Conservation (phyloP, 1,140 invertebrate species). For the Drusus annulatus region DNA sequence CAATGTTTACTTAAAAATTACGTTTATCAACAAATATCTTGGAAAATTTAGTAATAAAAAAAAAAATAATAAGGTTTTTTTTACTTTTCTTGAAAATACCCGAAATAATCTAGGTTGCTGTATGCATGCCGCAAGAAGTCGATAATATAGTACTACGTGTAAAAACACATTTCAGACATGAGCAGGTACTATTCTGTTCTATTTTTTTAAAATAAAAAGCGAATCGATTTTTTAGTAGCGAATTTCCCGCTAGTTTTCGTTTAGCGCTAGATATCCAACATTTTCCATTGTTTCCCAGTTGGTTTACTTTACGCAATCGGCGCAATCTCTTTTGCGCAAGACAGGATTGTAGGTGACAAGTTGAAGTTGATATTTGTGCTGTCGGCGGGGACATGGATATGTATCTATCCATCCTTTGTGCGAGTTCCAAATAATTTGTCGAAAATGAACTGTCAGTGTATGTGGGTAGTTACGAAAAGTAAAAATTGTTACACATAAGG, state of each 20-base stretch:
- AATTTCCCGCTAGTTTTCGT: slow-evolving; percentile 25
- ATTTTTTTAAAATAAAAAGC: too few relatives aligned
- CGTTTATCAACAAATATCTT: too few relatives aligned
- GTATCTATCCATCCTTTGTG: slow-evolving; percentile 27
- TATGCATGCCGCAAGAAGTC: too few relatives aligned
- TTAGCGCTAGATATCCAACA: slow-evolving; percentile 32
- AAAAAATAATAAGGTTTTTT: too few relatives aligned
- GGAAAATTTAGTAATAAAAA: too few relatives aligned
- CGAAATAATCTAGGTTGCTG: too few relatives aligned
- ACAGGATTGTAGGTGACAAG: slow-evolving; percentile 49
- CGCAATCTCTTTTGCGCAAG: slow-evolving; percentile 44
- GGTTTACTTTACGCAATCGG: slow-evolving; percentile 40
- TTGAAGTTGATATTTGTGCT: slow-evolving; percentile 45
- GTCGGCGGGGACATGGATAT: slow-evolving; percentile 43
- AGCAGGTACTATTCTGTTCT: too few relatives aligned
- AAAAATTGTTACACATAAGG: slow-evolving; percentile 42
- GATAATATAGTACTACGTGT: too few relatives aligned
- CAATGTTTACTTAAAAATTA: too few relatives aligned
- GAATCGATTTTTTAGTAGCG: not conserved
- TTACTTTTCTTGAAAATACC: too few relatives aligned
- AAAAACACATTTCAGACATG: too few relatives aligned
- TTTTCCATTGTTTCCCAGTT: slow-evolving; percentile 36
- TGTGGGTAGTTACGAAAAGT: slow-evolving; percentile 37
- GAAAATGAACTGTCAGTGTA: slow-evolving; percentile 41
- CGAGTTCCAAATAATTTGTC: slow-evolving; percentile 24